Percentiles rank a stretch among this genome's conserved stretches.
Conservation (phyloP, 2,888 invertebrate species). For the Erebia palarica region DNA sequence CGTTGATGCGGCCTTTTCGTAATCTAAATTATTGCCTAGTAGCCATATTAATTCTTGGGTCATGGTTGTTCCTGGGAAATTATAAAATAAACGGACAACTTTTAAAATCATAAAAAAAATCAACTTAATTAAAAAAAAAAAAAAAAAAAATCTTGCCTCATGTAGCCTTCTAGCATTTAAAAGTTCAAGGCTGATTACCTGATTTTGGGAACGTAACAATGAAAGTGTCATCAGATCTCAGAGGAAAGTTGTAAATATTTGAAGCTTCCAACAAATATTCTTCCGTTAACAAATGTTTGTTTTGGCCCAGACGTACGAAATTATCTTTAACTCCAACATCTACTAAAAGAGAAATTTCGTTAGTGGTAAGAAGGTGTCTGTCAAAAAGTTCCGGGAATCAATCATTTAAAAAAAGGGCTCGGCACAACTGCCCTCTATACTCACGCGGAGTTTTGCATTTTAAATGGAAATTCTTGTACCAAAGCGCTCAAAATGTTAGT, state of each 20-base stretch:
- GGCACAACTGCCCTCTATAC: too few relatives aligned
- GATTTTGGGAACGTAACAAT: conserved; percentile 87
- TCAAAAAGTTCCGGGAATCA: too few relatives aligned
- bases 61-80: conserved; percentile 83
- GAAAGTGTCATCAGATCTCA: conserved; percentile 84
- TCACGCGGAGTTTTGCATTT: too few relatives aligned
- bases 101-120: too few relatives aligned
- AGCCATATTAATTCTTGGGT: conserved; percentile 89
- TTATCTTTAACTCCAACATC: conserved; percentile 4
- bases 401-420: too few relatives aligned
- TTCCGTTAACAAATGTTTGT: conserved; percentile 27
- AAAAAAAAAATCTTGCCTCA: too few relatives aligned
- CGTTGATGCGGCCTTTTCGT: conserved; percentile 76
- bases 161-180: too few relatives aligned
- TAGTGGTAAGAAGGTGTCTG: too few relatives aligned
- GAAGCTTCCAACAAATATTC: conserved; percentile 78
- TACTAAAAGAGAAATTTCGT: neutral
- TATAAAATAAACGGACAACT: too few relatives aligned
- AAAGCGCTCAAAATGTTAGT: too few relatives aligned
- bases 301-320: conserved; percentile 35
- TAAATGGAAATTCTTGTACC: too few relatives aligned
- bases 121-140: too few relatives aligned
- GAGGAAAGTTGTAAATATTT: conserved; percentile 84
- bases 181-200: conserved; percentile 65
- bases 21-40: conserved; percentile 85